phyloP scores from a whole-genome alignment of 2,797 vertebrate species.

The Sparidentex hasta region DNA sequence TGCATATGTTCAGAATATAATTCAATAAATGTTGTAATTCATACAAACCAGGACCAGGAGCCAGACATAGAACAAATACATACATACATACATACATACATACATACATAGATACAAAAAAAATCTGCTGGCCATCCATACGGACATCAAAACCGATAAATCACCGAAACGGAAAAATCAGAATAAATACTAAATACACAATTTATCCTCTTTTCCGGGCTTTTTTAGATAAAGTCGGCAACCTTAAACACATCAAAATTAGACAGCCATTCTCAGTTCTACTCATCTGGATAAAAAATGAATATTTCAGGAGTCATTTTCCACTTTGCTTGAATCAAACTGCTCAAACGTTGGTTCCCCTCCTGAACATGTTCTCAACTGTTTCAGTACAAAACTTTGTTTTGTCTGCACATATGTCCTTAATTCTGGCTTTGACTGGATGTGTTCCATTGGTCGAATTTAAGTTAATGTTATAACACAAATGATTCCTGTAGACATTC shows the following conservation, averaged over 20 bases:
- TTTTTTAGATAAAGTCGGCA: neutral
- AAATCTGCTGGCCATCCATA: neutral
- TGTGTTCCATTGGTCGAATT: too few relatives aligned
- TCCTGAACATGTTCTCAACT: neutral
- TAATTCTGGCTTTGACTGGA: too few relatives aligned
- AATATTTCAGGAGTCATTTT: neutral
- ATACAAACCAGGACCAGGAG: neutral
- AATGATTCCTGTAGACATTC: too few relatives aligned
- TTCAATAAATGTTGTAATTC: neutral
- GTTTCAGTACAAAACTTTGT: too few relatives aligned
- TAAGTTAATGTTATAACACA: too few relatives aligned
- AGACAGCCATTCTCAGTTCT: neutral
- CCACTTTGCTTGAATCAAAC: neutral
- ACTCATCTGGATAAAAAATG: neutral
- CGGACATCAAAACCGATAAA: neutral
- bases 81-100: too few relatives aligned
- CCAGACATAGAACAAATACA: neutral
- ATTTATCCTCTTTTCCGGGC: neutral
- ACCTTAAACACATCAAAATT: neutral
- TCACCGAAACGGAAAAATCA: neutral
- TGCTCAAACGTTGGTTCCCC: neutral
- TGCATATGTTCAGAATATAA: neutral
- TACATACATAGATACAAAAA: too few relatives aligned
- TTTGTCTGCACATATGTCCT: too few relatives aligned
- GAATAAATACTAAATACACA: neutral